phyloP scores from a whole-genome alignment of 2,888 invertebrate species.

The Caenorhabditis auriculariae region DNA sequence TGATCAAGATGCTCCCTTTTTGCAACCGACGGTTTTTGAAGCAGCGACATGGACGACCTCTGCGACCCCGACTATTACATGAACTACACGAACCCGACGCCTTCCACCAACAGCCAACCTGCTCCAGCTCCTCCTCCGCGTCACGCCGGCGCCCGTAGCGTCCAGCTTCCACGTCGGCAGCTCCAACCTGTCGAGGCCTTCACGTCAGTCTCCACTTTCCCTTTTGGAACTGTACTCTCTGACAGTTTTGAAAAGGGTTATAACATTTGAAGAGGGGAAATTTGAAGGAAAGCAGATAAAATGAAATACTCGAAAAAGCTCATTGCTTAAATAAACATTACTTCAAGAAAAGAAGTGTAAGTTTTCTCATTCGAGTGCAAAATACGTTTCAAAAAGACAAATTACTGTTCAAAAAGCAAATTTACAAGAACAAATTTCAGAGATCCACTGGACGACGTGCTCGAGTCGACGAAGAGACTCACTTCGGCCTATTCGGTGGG shows the following conservation, averaged over 20 bases:
- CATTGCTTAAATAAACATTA: background rate
- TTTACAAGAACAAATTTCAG: slow-evolving; percentile 12
- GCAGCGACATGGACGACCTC: slow-evolving; percentile 61
- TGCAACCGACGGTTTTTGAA: slow-evolving; percentile 12
- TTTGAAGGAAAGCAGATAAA: background rate
- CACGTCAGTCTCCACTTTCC: slow-evolving; percentile 13
- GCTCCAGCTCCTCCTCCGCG: slow-evolving; percentile 25
- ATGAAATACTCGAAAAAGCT: background rate
- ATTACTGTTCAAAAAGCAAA: background rate
- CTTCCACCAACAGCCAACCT: slow-evolving; percentile 8
- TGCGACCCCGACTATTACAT: slow-evolving; percentile 63
- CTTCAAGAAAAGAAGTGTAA: background rate
- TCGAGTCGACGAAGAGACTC: slow-evolving; percentile 32
- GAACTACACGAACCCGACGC: slow-evolving; percentile 37
- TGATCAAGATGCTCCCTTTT: background rate
- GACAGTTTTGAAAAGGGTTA: too few species aligned
- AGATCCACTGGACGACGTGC: slow-evolving; percentile 49
- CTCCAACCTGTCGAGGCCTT: slow-evolving; percentile 32
- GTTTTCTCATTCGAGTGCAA: background rate
- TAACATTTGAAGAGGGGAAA: background rate
- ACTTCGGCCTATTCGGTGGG: slow-evolving; percentile 29
- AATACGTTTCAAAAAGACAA: background rate
- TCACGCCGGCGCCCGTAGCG: slow-evolving; percentile 44
- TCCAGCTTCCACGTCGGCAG: slow-evolving; percentile 48
- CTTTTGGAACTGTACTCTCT: too few species aligned